Evolutionary conservation across 2,888 invertebrate species (phyloP), one percentile per base, ranked within the genome.

Genomic region (Zhuqinia jingwanae): DNA sequence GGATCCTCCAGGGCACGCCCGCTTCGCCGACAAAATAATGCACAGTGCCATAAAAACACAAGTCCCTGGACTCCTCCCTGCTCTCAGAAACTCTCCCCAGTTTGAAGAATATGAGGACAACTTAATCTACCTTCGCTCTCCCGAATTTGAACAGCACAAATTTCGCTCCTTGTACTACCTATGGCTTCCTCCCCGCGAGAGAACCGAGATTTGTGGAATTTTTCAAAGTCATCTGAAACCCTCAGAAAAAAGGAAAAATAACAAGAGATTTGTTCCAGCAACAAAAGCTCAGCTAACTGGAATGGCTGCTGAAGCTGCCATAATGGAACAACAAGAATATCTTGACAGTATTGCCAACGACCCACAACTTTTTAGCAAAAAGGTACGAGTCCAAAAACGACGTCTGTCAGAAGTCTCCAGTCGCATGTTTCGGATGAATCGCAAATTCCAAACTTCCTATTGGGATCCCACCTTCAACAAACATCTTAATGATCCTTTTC

Each of bases 1-100:
- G 11, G 84, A 87, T 20, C 87, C 84, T 3, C 22, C 84, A 3
- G 75, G 84, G 0, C 75, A 53, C 8, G 17, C 20, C 15, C 58
- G 70, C 2, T 84, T 81, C 68, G 87, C 87, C 13, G 87, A 87
- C 36, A 79, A 65, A 30, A 75, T 84, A n/a, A 53, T 87, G 5
- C 87, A 87, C 11, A 17, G 8, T 3, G 80, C 84, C 1, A 65
- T 87, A 2, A 75, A 80, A 53, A 76, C 84, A 11, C 84, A 87
- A 75, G 84, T 87, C 42, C 87, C 87, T 11, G 84, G 79, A 2
- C 53, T 87, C 2, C 75, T 87, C 36, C 87, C 87, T 2, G 84
- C 87, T 6, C 58, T 87, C 1, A 84, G 84, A 47, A 87, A 84
- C 36, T 84, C 84, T 17, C 53, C 80, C 1, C 87, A 77, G n/a